These are phyloP conservation scores for Phaetusa simplex DNA, from an alignment of 2,113 vertebrate genomes.

Conservation along the genomic window DNA sequence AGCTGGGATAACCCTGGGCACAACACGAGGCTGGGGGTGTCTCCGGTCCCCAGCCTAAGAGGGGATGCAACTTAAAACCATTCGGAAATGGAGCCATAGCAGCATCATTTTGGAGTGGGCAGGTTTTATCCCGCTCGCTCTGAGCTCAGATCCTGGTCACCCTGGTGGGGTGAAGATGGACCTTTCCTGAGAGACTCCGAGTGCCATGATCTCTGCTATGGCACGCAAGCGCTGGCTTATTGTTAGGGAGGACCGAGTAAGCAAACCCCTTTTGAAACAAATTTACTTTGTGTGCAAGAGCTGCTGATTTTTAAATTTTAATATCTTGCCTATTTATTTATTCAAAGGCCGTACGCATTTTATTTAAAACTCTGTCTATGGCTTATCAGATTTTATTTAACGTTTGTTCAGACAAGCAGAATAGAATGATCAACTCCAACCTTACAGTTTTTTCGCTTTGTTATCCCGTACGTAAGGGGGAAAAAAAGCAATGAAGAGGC, in stretches of 20 bases:
- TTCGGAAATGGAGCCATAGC: not conserved
- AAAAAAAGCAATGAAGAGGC: not conserved
- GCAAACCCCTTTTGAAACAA: not conserved
- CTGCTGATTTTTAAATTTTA: not conserved
- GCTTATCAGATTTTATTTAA: not conserved
- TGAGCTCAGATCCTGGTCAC: too few relatives aligned
- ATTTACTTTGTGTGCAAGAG: not conserved
- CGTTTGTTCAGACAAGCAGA: not conserved
- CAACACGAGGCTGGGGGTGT: fast-evolving
- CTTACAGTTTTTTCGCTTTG: not conserved
- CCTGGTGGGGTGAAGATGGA: fast-evolving
- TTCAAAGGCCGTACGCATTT: not conserved
- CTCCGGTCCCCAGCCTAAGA: not conserved
- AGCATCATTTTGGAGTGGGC: not conserved
- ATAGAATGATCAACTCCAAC: not conserved
- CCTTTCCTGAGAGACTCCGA: not conserved
- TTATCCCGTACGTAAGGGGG: fast-evolving
- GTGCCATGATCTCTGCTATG: not conserved
- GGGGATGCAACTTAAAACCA: not conserved
- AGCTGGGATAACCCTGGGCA: not conserved
- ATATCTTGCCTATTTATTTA: not conserved
- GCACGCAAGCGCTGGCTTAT: fast-evolving
- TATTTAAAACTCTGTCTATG: not conserved
- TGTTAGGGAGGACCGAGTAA: not conserved
- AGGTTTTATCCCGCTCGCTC: too few relatives aligned